phyloP scores from a whole-genome alignment of 2,113 vertebrate genomes.

The Platysteira castanea region DNA sequence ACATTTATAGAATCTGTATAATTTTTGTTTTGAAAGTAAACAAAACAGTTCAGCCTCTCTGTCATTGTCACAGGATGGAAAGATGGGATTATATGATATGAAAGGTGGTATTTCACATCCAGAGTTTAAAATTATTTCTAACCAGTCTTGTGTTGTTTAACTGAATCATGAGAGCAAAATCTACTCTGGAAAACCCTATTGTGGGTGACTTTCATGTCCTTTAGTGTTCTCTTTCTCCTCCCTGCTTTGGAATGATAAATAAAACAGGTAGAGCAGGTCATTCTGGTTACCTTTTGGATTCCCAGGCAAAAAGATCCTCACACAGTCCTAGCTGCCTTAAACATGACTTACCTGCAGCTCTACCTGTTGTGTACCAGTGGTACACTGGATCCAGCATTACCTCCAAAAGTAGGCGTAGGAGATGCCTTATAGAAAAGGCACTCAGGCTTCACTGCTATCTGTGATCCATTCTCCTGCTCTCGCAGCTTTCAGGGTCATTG shows the following conservation, averaged over 20 bases:
- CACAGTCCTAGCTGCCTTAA: neutral
- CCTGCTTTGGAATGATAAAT: neutral
- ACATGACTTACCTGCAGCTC: neutral
- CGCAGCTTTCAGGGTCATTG: accelerated
- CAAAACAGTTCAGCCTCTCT: neutral
- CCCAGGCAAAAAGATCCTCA: neutral
- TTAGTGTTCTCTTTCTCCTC: neutral
- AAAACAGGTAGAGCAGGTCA: neutral
- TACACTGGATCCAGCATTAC: neutral
- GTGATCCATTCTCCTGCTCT: neutral
- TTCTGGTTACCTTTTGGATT: neutral
- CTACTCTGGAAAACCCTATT: neutral
- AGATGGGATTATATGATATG: neutral
- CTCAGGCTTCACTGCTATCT: neutral
- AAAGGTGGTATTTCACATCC: neutral
- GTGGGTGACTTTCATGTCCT: neutral
- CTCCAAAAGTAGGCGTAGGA: neutral
- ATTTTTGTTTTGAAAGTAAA: neutral
- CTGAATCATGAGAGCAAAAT: neutral
- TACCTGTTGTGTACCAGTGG: neutral
- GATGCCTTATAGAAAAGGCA: neutral
- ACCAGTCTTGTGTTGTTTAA: neutral
- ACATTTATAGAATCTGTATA: neutral
- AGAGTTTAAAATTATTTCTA: neutral
- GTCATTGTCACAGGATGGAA: neutral